Evolutionary conservation across 2,113 vertebrate genomes (phyloP).

Genomic region (Noturus placidus): DNA sequence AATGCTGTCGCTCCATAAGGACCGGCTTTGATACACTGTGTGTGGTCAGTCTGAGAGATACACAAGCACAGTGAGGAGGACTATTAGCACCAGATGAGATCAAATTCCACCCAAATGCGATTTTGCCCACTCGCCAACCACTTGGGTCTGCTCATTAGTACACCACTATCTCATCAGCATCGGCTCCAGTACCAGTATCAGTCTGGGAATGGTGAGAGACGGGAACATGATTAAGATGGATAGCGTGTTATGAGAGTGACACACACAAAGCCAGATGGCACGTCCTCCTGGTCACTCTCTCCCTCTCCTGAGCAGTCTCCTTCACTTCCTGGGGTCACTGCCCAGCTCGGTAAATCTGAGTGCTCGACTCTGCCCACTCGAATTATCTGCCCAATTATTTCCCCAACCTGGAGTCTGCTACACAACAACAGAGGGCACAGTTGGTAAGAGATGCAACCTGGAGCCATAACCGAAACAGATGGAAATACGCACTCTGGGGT

Average conservation of each 20-base stretch:
- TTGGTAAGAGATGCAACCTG: constrained; percentile 74
- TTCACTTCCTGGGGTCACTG: constrained; percentile 46
- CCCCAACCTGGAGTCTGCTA: constrained; percentile 58
- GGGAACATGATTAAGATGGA: constrained; percentile 7
- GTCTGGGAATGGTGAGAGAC: background rate
- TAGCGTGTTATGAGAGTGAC: constrained; percentile 8
- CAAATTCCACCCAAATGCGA: background rate
- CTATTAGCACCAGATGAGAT: constrained; percentile 12
- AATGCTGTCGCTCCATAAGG: background rate
- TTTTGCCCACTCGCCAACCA: background rate
- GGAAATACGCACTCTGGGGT: constrained; percentile 67
- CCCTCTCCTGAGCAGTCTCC: constrained; percentile 44
- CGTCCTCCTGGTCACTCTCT: constrained; percentile 27
- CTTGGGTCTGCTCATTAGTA: background rate
- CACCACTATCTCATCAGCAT: background rate
- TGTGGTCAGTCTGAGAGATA: constrained; percentile 12
- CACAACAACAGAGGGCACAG: constrained; percentile 68
- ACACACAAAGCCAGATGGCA: constrained; percentile 33
- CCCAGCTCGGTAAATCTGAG: constrained; percentile 41
- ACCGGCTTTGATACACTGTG: background rate
- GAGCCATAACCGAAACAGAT: constrained; percentile 76
- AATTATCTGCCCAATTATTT: constrained; percentile 57
- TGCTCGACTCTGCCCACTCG: constrained; percentile 46
- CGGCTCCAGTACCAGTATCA: background rate
- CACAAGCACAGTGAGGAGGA: background rate